Evolutionary conservation across 2,113 vertebrate genomes (phyloP).

Genomic region (Lycocorax pyrrhopterus): DNA sequence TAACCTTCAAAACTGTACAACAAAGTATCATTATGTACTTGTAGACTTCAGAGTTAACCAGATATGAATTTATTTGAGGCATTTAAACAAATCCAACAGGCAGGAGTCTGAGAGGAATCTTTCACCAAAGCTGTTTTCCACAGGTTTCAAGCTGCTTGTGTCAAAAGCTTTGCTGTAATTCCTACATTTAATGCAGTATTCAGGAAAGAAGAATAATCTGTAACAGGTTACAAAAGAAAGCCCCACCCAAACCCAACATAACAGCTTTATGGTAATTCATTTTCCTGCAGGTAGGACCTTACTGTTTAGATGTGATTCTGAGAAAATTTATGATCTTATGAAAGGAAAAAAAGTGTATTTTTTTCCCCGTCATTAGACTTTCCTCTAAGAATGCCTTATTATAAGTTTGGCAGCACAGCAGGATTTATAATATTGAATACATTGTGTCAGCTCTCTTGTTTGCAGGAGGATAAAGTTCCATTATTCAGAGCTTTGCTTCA

Average conservation of each 20-base stretch:
- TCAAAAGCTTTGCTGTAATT: background rate
- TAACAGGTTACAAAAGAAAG: background rate
- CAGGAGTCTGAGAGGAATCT: background rate
- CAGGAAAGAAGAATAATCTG: background rate
- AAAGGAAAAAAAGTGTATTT: background rate
- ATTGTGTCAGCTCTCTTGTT: conserved; percentile 37
- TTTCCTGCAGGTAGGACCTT: background rate
- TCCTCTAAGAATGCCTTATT: conserved; percentile 4
- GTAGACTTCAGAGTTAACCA: background rate
- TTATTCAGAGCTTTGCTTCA: conserved; percentile 32
- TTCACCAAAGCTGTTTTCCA: background rate
- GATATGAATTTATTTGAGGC: background rate
- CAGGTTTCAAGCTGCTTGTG: background rate
- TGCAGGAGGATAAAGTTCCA: conserved; percentile 31
- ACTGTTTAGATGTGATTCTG: background rate
- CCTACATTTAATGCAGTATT: background rate
- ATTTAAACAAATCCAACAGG: background rate
- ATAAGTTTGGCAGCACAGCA: conserved; percentile 8
- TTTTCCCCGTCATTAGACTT: background rate
- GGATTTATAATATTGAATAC: conserved; percentile 1
- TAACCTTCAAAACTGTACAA: background rate
- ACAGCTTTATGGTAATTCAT: background rate
- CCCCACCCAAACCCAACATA: background rate
- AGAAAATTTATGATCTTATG: background rate
- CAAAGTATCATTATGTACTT: background rate